Evolutionary conservation across 1,140 invertebrate species (phyloP), one percentile per base, ranked within the genome.

Genomic region (Orussus abietinus): DNA sequence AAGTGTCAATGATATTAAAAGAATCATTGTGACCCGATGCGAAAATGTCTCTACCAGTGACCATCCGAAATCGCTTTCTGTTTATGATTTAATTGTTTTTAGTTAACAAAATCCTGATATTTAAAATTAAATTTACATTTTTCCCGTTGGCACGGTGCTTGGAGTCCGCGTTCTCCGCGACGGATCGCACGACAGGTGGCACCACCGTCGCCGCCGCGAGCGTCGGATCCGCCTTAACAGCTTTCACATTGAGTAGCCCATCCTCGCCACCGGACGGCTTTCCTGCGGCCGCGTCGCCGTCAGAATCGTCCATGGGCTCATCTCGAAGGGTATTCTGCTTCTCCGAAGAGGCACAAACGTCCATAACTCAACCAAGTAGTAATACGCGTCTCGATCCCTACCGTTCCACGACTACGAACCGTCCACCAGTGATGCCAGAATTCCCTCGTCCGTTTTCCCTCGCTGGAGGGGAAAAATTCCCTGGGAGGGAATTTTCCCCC

Each of bases 221-320:
- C 63, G 63, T 66, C 52, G 58, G 50, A 50, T 59, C 55, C 41
- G 42, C 50, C 48, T 62, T 51, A 42, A 56, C 47, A 54, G 51
- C 58, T 53, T 57, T 62, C 47, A 50, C 49, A 32, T 51, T 55
- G 39, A 18, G 47, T 56, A 50, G 31, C 20, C 44, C 44, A 35
- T 57, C 54, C 22, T 26, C 36, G 21, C 45, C 51, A 41, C 26
- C 47, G 18, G 50, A 41, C 46, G 38, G 37, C 55, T 63, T 61
- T 45, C 47, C 55, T 33, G 44, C 14, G 26, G 31, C 25, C 39
- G 32, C 47, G 34, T 50, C 51, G 10, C n/a, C 29, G 31, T 49
- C 38, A 19, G 42, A 33, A 11, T 45, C 45, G 12, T 69, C 60
- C 61, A 71, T 69, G 37, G 57, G 59, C 25, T 41, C 56, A 28